Conservation (phyloP, 2,113 vertebrate genomes). For the Eurypyga helias region DNA sequence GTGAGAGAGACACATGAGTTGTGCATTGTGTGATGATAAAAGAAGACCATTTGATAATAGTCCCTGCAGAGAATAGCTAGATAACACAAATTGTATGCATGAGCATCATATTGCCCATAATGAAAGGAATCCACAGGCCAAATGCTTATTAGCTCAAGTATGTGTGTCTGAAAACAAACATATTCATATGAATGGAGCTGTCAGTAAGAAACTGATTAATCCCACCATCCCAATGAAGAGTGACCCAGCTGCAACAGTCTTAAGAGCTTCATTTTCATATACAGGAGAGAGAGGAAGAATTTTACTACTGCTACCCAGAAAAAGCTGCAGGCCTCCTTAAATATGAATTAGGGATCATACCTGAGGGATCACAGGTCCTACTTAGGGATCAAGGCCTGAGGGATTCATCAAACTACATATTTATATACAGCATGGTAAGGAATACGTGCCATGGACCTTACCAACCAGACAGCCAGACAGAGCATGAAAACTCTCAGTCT, state of each 20-base stretch:
- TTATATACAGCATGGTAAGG: background rate
- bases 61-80: background rate
- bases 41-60: background rate
- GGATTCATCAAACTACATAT: background rate
- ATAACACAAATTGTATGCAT: background rate
- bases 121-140: background rate
- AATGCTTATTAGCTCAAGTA: slow-evolving; percentile 18
- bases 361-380: background rate
- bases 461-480: background rate
- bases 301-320: background rate
- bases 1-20: background rate
- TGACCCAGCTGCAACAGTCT: background rate
- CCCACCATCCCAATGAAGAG: background rate
- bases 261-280: background rate
- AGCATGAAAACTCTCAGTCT: background rate
- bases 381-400: background rate
- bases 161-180: slow-evolving; percentile 27
- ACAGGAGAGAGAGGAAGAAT: background rate
- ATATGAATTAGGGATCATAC: background rate
- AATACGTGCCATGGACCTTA: background rate
- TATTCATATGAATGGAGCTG: slow-evolving; percentile 5
- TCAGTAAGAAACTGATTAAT: slow-evolving; percentile 32
- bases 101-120: background rate
- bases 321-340: background rate
- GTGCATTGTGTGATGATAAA: background rate